phyloP scores from a whole-genome alignment of 2,888 invertebrate species.

The Arge pagana region DNA sequence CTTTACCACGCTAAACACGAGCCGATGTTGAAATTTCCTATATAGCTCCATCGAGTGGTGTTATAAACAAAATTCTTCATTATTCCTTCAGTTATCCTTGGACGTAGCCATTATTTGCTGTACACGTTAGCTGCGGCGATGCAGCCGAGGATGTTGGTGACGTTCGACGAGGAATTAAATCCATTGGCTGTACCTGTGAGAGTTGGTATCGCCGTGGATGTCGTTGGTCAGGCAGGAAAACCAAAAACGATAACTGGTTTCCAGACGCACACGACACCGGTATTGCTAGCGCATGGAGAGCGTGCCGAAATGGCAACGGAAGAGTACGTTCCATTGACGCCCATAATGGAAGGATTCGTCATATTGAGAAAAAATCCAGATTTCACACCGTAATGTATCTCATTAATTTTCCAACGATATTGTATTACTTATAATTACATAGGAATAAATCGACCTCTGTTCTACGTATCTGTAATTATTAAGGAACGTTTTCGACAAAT shows the following conservation, averaged over 20 bases:
- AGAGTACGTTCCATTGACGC: slow-evolving; percentile 92
- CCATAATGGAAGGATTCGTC: slow-evolving; percentile 98
- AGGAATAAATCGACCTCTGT: no score
- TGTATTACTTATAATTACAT: slow-evolving; percentile 16
- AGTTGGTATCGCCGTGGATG: slow-evolving; percentile 95
- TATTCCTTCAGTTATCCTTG: slow-evolving; percentile 84
- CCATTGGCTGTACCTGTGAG: slow-evolving; percentile 92
- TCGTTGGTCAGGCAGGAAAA: slow-evolving; percentile 98
- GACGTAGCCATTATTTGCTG: slow-evolving; percentile 93
- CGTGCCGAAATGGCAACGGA: slow-evolving; percentile 98
- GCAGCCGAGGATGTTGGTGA: slow-evolving; percentile 98
- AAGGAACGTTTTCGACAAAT: no score
- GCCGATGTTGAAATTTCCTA: no score
- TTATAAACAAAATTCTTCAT: slow-evolving; percentile 4
- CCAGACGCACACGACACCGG: slow-evolving; percentile 99
- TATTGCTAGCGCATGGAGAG: slow-evolving; percentile 94
- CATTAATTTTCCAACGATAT: slow-evolving; percentile 7
- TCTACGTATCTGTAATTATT: no score
- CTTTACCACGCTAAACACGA: background rate
- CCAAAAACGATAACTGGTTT: slow-evolving; percentile 99
- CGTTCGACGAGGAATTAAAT: slow-evolving; percentile 93
- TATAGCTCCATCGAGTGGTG: no score
- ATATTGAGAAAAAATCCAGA: slow-evolving; percentile 92
- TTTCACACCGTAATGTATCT: slow-evolving; percentile 57
- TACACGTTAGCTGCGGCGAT: slow-evolving; percentile 96